These are phyloP conservation scores for Tetrax tetrax DNA, from an alignment of 2,113 vertebrate genomes.

Conservation along the genomic window DNA sequence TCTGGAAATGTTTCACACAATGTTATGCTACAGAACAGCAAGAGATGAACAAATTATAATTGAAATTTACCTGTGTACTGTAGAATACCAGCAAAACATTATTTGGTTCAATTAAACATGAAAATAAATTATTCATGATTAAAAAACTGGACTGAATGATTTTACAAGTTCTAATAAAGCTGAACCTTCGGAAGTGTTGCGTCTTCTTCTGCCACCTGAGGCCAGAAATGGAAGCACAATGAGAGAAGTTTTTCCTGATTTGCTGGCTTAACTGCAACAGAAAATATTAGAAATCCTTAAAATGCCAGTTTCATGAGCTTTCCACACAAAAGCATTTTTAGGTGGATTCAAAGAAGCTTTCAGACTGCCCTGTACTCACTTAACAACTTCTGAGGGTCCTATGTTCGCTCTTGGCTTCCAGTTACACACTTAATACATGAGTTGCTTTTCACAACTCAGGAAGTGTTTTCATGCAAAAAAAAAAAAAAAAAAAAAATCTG, in stretches of 20 bases:
- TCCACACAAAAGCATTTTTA: neutral
- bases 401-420: neutral
- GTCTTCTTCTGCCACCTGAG: neutral
- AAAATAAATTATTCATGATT: neutral
- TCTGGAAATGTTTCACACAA: neutral
- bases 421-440: accelerated
- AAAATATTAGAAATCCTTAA: neutral
- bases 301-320: neutral
- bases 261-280: neutral
- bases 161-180: neutral
- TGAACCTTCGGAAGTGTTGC: neutral
- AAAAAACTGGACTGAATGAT: neutral
- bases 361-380: neutral
- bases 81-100: neutral
- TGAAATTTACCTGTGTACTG: neutral
- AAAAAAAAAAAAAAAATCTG: neutral
- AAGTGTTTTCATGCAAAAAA: neutral
- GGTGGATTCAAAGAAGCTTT: neutral
- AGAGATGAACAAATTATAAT: neutral
- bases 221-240: neutral
- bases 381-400: neutral
- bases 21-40: neutral
- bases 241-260: neutral
- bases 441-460: neutral
- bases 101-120: neutral